Evolutionary conservation across 1,140 invertebrate genomes (phyloP), one percentile per base, ranked within the genome.

Genomic region (Euura saliciscinereae): DNA sequence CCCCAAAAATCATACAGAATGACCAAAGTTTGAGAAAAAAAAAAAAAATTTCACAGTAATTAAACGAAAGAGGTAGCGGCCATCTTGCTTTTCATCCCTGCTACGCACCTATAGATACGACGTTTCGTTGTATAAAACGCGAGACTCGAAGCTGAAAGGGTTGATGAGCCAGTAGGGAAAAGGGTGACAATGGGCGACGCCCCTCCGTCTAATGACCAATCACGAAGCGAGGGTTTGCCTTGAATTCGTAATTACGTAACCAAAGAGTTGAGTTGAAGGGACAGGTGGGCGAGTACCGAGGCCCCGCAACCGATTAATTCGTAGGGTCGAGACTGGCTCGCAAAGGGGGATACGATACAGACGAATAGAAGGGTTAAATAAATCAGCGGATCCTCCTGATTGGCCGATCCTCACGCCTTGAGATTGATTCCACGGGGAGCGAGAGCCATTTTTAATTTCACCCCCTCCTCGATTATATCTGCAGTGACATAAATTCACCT

Each of bases 241-340:
- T 68, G 74, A 68, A 73, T 78, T 76, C 78, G 79, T 82, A 80
- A 82, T 85, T 85, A 84, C 79, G 75, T 75, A 78, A 81, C 73
- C 70, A 79, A 77, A 75, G 76, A 76, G 69, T 78, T 51, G 76
- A 76, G 69, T 78, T 51, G 75, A 76, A 68, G 75, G 3, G 51
- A 59, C 83, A 84, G 82, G 82, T 83, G 81, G 51, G 51, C 51
- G 51, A 59, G 51, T n/a, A 59, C 51, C 51, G 51, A 59, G 2
- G 28, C 51, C 8, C 51, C 51, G 51, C 8, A n/a, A 2, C 2
- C 51, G 51, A n/a, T 59, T 59, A 59, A 59, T 5, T 59, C 51
- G 5, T 28, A 28, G 51, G 51, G 28, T 28, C 28, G 28, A 28
- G 28, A 28, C 28, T 28, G 28, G 28, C 28, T 28, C 28, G 28